A percentile compares a stretch with the other conserved stretches of the same genome.
These are phyloP conservation scores for Brachyptera putata DNA, from an alignment of 2,888 invertebrate species.

Conservation along the genomic window DNA sequence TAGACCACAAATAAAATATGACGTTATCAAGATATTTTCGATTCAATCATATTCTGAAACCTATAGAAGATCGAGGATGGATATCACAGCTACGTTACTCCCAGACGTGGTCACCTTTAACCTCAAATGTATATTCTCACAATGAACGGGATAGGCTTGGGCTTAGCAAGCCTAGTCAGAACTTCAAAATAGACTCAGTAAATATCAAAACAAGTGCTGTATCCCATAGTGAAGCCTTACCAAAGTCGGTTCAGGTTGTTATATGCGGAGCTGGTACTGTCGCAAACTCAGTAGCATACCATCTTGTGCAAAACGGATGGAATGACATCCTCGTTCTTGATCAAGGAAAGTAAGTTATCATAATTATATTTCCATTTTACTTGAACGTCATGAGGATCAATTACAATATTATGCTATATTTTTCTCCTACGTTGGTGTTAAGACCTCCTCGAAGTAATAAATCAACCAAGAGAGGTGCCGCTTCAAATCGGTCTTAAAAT, in stretches of 20 bases:
- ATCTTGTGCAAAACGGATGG: slow-evolving; percentile 63
- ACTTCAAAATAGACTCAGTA: not conserved
- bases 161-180: too few relatives aligned
- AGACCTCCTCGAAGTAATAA: too few relatives aligned
- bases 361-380: not conserved
- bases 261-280: slow-evolving; percentile 66
- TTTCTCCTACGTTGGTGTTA: too few relatives aligned
- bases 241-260: slow-evolving; percentile 50
- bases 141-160: not conserved
- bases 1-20: too few relatives aligned
- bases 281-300: slow-evolving; percentile 71
- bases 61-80: not conserved
- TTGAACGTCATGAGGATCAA: too few relatives aligned
- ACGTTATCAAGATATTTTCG: not conserved
- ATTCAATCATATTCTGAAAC: not conserved
- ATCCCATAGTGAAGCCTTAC: slow-evolving; percentile 14
- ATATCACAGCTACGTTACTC: not conserved
- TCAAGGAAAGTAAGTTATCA: slow-evolving; percentile 51
- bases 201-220: too few relatives aligned
- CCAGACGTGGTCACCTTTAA: not conserved
- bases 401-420: not conserved
- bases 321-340: slow-evolving; percentile 65
- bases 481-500: too few relatives aligned
- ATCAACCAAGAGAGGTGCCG: too few relatives aligned
- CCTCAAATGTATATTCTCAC: not conserved